Conservation (phyloP, 2,888 invertebrate species). For the Chironomus riparius region DNA sequence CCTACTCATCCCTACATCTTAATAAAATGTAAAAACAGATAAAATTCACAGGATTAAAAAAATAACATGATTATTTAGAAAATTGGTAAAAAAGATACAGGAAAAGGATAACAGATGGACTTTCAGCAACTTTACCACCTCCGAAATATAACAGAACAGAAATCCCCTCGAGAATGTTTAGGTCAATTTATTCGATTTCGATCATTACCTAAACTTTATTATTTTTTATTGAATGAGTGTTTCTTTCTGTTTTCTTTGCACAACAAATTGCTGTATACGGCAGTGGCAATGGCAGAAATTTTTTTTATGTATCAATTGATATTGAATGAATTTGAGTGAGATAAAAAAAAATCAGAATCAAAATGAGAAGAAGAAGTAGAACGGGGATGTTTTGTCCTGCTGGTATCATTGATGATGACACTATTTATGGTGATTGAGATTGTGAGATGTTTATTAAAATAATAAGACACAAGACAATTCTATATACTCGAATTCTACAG, state of each 20-base stretch:
- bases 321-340: not conserved
- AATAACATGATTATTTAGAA: no score
- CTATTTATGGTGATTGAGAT: constrained; percentile 28
- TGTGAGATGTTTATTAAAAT: constrained; percentile 28
- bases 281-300: not conserved
- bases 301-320: not conserved
- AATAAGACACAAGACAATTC: constrained; percentile 11
- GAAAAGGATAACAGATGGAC: constrained; percentile 9
- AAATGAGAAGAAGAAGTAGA: not conserved
- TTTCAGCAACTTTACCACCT: not conserved
- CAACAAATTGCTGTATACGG: constrained; percentile 13
- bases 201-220: constrained; percentile 27
- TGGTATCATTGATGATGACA: constrained; percentile 28
- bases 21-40: no score
- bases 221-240: constrained; percentile 28
- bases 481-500: not conserved
- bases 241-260: not conserved
- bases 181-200: constrained; percentile 28
- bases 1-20: no score
- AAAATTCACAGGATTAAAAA: no score
- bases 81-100: not conserved
- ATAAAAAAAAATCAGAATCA: constrained; percentile 16
- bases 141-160: not conserved
- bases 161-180: constrained; percentile 26
- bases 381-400: constrained; percentile 11